These are phyloP conservation scores for Edolisoma coerulescens DNA, from an alignment of 2,113 vertebrate species.

Conservation along the genomic window DNA sequence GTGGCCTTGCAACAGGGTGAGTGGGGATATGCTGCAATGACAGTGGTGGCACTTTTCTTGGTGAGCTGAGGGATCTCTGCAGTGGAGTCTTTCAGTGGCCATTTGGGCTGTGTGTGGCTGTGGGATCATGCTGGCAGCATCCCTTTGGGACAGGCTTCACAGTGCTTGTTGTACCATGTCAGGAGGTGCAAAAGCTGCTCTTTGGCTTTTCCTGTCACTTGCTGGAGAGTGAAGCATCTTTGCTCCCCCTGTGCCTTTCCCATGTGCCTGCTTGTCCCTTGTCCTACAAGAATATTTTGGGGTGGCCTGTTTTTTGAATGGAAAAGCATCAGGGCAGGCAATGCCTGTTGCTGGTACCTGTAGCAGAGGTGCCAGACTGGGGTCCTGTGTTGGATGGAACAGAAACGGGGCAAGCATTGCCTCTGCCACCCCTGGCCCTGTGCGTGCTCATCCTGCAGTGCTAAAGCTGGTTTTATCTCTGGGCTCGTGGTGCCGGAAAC, in stretches of 20 bases:
- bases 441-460: not conserved
- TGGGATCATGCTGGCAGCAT: accelerated
- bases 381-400: not conserved
- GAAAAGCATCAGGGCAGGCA: not conserved
- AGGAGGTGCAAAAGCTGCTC: accelerated
- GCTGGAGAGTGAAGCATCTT: not conserved
- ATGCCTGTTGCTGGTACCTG: not conserved
- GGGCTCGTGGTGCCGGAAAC: slow-evolving; percentile 24
- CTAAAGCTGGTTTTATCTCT: slow-evolving; percentile 57
- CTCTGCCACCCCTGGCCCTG: not conserved
- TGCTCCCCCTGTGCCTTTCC: not conserved
- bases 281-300: not conserved
- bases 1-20: no score
- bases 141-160: not conserved
- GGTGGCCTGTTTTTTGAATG: not conserved
- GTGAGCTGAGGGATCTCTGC: not conserved
- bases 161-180: accelerated
- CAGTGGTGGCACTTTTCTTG: accelerated
- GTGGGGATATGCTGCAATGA: accelerated
- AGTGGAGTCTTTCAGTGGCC: not conserved
- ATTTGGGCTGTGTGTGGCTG: not conserved
- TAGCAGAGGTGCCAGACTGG: not conserved
- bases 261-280: not conserved
- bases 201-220: not conserved
- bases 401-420: not conserved